phyloP scores from a whole-genome alignment of 2,113 vertebrate genomes.

The Tenrec ecaudatus region DNA sequence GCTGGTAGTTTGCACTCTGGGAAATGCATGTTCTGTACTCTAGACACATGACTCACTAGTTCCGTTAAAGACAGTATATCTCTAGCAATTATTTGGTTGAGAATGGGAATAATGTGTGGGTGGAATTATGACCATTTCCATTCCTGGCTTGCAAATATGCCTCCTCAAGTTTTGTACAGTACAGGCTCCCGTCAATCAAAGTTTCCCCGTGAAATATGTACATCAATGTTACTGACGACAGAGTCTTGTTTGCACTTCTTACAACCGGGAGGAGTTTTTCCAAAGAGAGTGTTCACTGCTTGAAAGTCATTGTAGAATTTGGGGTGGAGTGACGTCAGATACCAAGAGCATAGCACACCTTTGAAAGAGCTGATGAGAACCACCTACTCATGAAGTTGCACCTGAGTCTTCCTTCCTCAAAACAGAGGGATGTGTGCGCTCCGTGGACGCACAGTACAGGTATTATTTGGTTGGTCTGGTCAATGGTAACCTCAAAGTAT shows the following conservation, averaged over 20 bases:
- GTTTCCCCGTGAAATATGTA: not conserved
- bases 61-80: constrained; percentile 72
- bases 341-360: not conserved
- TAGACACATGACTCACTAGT: constrained; percentile 59
- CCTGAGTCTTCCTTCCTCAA: not conserved
- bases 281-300: not conserved
- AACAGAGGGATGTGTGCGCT: not conserved
- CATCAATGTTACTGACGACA: not conserved
- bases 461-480: not conserved
- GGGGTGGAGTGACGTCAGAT: not conserved
- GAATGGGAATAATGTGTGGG: not conserved
- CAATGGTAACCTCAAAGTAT: constrained; percentile 3
- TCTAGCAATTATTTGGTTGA: constrained; percentile 46
- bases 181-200: not conserved
- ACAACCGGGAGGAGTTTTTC: constrained; percentile 23
- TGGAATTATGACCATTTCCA: not conserved
- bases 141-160: not conserved
- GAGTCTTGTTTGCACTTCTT: constrained; percentile 33
- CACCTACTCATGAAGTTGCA: not conserved
- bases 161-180: not conserved
- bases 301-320: constrained; percentile 20
- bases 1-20: constrained; percentile 36
- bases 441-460: not conserved
- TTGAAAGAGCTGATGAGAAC: not conserved
- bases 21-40: constrained; percentile 59